Evolutionary conservation across 2,888 invertebrate species (phyloP), one percentile per base, ranked within the genome.

Genomic region (Philopedon plagiatum): DNA sequence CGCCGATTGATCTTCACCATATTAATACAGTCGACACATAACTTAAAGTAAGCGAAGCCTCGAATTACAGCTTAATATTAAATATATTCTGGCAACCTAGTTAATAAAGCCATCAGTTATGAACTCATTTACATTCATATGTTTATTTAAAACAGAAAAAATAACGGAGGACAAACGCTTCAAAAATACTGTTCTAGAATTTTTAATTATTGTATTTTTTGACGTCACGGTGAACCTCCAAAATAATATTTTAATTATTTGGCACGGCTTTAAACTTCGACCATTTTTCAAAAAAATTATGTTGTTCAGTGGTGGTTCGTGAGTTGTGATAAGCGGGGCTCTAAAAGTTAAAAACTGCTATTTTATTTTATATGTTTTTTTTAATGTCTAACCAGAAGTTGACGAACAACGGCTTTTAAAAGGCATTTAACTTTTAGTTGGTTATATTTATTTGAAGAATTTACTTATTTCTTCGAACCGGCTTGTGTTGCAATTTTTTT

Each of bases 231-330:
- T 2, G 23, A 37, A 63, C 63, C 37, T 63, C 37, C 13, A 63
- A 63, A 63, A 51, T 49, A 32, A 37, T 37, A 63, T 63, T 51
- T 63, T 63, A 63, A 63, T 63, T 63, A 63, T 63, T 26, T 62
- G 26, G 49, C 44, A 15, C 58, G 37, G 26, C 26, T 21, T 39
- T 57, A 23, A 34, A 39, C 26, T 4, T 49, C 26, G 8, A 15
- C 37, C 8, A 57, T 57, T 57, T 39, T 37, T 37, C 37, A 57
- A 57, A 57, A 37, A 49, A 49, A 54, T n/a, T n/a, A n/a, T n/a
- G n/a, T n/a, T n/a, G n/a, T n/a, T n/a, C n/a, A n/a, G n/a, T n/a
- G n/a, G n/a, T n/a, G n/a, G n/a, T n/a, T n/a, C n/a, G n/a, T n/a
- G n/a, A n/a, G n/a, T n/a, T n/a, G n/a, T n/a, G n/a, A n/a, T n/a